A percentile compares a stretch with the other conserved stretches of the same genome.
These are phyloP conservation scores for Lysiphlebus fabarum DNA, from an alignment of 1,140 invertebrate species.

Conservation along the genomic window DNA sequence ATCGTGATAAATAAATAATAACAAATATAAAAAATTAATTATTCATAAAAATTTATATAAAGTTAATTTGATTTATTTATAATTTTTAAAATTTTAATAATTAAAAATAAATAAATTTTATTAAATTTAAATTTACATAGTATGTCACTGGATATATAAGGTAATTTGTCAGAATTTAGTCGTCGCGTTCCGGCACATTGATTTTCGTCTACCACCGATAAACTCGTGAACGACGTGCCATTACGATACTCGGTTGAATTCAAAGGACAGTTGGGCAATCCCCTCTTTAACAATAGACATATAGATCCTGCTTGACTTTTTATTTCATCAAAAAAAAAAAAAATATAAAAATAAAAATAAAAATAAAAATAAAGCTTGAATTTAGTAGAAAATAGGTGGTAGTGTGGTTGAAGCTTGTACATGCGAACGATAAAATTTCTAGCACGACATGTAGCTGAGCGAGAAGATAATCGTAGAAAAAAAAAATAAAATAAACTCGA, in stretches of 20 bases:
- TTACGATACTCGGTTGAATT: conserved; percentile 6
- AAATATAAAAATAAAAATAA: no score
- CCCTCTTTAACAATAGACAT: no score
- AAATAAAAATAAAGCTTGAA: no score
- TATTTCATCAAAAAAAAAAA: no score
- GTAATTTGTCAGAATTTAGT: conserved; percentile 24
- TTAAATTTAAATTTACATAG: conserved; percentile 15
- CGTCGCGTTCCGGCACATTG: conserved; percentile 23
- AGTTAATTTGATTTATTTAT: no score
- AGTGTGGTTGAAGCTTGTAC: not conserved
- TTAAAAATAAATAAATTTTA: not conserved
- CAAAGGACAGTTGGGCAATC: no score
- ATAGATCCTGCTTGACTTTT: no score
- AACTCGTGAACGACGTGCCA: conserved; percentile 18
- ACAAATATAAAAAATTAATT: no score
- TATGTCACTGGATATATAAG: no score
- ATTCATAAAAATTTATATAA: no score
- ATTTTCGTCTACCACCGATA: conserved; percentile 17
- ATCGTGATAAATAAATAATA: no score
- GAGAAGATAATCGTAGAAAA: no score
- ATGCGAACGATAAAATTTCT: conserved; percentile 11
- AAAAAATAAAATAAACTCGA: not conserved
- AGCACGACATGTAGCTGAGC: not conserved
- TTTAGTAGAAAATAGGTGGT: not conserved
- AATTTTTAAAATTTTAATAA: conserved; percentile 8